These are phyloP conservation scores for Aphis gossypii DNA, from an alignment of 1,140 invertebrate genomes.

Conservation along the genomic window DNA sequence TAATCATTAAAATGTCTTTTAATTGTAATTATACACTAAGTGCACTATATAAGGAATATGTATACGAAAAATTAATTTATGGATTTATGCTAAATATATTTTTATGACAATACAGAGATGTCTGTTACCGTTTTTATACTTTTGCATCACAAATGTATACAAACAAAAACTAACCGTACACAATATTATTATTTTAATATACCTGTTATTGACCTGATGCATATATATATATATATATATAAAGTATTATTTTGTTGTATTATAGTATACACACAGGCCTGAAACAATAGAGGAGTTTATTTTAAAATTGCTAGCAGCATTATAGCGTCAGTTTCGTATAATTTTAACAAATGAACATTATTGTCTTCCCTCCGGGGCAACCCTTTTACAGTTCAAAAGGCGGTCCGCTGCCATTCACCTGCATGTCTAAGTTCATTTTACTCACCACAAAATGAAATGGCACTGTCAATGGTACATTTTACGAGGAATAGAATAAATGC, in stretches of 20 bases:
- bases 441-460: not conserved
- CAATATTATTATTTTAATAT: not conserved
- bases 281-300: no score
- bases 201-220: not conserved
- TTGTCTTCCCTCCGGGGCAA: not conserved
- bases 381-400: not conserved
- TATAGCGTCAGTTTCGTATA: not conserved
- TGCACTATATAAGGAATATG: no score
- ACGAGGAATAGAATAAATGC: not conserved
- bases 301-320: no score
- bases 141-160: no score
- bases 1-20: no score
- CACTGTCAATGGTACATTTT: not conserved
- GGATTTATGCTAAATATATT: no score
- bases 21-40: no score
- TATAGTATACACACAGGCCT: no score
- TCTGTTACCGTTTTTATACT: no score
- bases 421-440: not conserved
- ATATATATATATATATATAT: not conserved
- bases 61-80: no score
- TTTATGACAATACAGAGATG: no score
- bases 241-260: not conserved
- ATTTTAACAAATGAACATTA: constrained; percentile 2
- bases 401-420: not conserved
- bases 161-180: no score